Evolutionary conservation across 2,113 vertebrate species (phyloP), one percentile per base, ranked within the genome.

Genomic region (Chaetura pelagica): DNA sequence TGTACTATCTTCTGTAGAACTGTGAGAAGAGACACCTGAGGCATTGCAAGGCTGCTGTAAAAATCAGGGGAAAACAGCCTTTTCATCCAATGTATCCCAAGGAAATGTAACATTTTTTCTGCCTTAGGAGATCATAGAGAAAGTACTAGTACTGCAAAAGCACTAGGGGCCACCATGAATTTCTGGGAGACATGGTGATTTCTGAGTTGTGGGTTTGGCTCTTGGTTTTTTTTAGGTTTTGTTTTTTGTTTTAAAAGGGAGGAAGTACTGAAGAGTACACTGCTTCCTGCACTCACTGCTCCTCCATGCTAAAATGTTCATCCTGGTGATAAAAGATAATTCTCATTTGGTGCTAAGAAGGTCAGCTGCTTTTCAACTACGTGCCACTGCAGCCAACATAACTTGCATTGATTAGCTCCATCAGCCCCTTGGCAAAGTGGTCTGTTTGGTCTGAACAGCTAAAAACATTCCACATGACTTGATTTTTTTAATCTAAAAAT

Each of bases 381-480:
- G 61, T 73, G 95, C 72, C 58, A 75, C 92, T 71, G 66, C 29
- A 64, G 87, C 84, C 58, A 96, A 88, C 93, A 69, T 80, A 54
- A 97, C 97, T 61, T 27, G 90, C 84, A 59, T 40, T 38, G 95
- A 91, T 48, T 91, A 34, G 94, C 94, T 90, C 96, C 91, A 87
- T 68, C 97, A 94, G 16, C 72, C 95, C 94, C 88, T 92, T 97
- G 98, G 97, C 97, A 98, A 98, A 97, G 83, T 84, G 84, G 91
- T 92, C 78, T 97, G 96, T 98, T 98, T 98, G 98, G 97, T 97
- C 98, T 98, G 98, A 97, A 98, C 62, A 94, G 96, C 97, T 92
- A 96, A 95, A 94, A 95, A 71, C 97, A 98, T 98, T 98, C 97
- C 97, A 96, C 96, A 97, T 91, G 19, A 96, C 86, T 97, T 77